Base-by-base conservation (phyloP, 2,888 invertebrate species). In the Magallana nippona region DNA sequence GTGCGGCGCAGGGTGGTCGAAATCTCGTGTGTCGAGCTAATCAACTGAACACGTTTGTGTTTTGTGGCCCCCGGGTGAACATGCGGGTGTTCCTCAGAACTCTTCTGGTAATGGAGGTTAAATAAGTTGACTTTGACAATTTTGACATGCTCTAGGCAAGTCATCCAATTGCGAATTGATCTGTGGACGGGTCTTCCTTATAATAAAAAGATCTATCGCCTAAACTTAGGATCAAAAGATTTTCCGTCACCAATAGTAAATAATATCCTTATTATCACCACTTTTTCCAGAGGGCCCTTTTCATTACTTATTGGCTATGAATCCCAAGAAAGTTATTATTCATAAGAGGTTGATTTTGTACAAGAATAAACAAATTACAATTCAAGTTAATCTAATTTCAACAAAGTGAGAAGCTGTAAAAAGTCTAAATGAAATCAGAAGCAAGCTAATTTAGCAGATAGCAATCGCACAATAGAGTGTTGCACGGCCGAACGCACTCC, bases 41-140 rank as follows among this genome's bases (percentile, higher is more conserved):
- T 71, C 19, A 71, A 15, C 71, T 27, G 27, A 27, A 32, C 71
- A 71, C 71, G 27, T 71, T 27, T 22, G n/a, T 62, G 15, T 71
- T 71, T 71, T 71, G 71, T 27, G 22, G 8, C 71, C 27, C 71
- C 27, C 22, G 27, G 27, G 71, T 22, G 27, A 71, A 71, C 71
- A 27, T 71, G 71, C 71, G 71, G 71, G 71, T 71, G 71, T 71
- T 71, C 71, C 71, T 71, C 71, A 71, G 19, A 71, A 71, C 71
- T 71, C 71, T 71, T 71, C 27, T 71, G 19, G 27, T 62, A 71
- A 71, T 71, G 71, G 27, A 71, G 71, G 71, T 71, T 71, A 71
- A 71, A 27, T 71, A 22, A 71, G 71, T 71, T n/a, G 60, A 60
- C 60, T 60, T 60, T n/a, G 60, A n/a, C 71, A 32, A 71, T 71